A percentile compares a stretch with the other conserved stretches of the same genome.
Conservation (phyloP, 1,140 invertebrate species). For the Saccostrea echinata region DNA sequence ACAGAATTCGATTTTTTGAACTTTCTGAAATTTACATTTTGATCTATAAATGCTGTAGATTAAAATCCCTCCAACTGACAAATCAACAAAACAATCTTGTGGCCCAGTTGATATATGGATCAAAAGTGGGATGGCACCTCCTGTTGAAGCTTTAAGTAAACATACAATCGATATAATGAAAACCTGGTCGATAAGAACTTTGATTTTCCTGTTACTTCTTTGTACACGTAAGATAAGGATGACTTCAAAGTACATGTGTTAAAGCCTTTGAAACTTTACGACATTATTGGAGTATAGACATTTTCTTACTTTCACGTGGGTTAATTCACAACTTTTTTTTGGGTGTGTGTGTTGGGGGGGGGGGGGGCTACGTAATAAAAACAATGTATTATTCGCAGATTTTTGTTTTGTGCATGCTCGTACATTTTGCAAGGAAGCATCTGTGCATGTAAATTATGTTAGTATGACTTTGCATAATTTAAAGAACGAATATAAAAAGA, state of each 20-base stretch:
- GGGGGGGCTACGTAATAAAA: no score
- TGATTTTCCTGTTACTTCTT: constrained; percentile 4
- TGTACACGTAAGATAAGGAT: not conserved
- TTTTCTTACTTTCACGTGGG: not conserved
- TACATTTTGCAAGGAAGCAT: not conserved
- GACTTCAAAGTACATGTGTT: not conserved
- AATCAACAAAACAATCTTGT: not conserved
- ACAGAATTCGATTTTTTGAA: no score
- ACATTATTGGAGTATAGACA: not conserved
- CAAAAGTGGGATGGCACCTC: not conserved
- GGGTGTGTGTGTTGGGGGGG: no score
- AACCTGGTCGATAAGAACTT: not conserved
- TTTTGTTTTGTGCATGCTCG: not conserved
- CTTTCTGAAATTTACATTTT: no score
- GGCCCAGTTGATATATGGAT: constrained; percentile 33
- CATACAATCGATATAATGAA: not conserved
- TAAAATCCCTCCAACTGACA: not conserved
- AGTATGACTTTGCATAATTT: not conserved
- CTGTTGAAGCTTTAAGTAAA: not conserved
- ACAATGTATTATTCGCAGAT: not conserved
- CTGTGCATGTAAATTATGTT: not conserved
- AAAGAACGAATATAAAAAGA: not conserved
- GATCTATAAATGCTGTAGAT: not conserved
- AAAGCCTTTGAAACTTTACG: not conserved
- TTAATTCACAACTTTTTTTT: not conserved